Evolutionary conservation across 2,797 vertebrate species (phyloP).

Genomic region (Phrynocephalus forsythii): DNA sequence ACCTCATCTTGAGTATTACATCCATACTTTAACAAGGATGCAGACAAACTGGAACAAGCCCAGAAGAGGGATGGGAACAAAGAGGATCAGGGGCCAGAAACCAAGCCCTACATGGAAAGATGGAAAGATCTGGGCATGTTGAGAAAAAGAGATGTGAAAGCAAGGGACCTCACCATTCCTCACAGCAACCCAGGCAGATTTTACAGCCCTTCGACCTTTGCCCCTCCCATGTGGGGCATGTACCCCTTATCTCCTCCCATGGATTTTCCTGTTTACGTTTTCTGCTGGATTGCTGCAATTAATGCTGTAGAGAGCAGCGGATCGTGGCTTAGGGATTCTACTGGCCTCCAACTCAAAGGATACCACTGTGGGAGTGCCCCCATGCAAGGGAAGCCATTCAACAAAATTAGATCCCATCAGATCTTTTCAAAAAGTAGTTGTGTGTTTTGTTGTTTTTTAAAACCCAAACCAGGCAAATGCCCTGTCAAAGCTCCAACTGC

Average conservation of each 20-base stretch:
- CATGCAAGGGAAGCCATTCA: background rate
- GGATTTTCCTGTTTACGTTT: slow-evolving; percentile 84
- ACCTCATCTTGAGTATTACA: too few species aligned
- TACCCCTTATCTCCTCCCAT: slow-evolving; percentile 69
- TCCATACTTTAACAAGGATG: too few species aligned
- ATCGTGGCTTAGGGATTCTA: slow-evolving; percentile 27
- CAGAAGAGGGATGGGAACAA: too few species aligned
- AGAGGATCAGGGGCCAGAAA: too few species aligned
- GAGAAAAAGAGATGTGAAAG: background rate
- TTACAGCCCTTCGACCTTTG: slow-evolving; percentile 35
- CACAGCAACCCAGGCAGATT: slow-evolving; percentile 34
- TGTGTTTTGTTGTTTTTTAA: too few species aligned
- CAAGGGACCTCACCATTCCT: slow-evolving; percentile 28
- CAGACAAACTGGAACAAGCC: too few species aligned
- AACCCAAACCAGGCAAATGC: too few species aligned
- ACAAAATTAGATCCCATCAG: background rate
- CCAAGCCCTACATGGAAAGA: too few species aligned
- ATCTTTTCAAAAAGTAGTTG: too few species aligned
- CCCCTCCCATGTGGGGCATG: background rate
- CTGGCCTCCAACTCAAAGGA: fast-evolving
- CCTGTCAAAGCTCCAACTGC: too few species aligned
- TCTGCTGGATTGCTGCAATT: slow-evolving; percentile 76
- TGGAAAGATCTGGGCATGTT: background rate
- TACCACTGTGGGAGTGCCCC: background rate
- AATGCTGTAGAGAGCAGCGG: slow-evolving; percentile 64